These are phyloP conservation scores for Euphydryas editha DNA, from an alignment of 2,888 invertebrate species.

Conservation along the genomic window DNA sequence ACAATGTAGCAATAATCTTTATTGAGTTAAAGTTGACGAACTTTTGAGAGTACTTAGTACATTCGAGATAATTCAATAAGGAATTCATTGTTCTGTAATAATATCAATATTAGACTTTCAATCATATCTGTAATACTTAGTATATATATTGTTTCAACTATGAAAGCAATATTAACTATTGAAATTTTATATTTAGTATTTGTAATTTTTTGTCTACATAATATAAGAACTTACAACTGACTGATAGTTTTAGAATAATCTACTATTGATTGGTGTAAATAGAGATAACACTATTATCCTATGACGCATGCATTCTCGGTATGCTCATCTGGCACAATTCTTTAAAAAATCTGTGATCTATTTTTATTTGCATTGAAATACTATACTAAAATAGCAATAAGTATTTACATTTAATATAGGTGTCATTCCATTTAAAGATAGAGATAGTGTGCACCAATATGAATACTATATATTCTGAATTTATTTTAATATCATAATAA, in stretches of 20 bases:
- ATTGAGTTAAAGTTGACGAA: not conserved
- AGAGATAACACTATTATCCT: conserved; percentile 40
- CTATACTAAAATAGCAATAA: conserved; percentile 34
- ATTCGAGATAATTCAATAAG: not conserved
- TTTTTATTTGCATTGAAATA: conserved; percentile 47
- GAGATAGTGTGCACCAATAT: conserved; percentile 19
- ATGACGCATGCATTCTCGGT: conserved; percentile 49
- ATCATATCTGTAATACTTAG: not conserved
- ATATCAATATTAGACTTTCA: not conserved
- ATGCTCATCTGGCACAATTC: conserved; percentile 65
- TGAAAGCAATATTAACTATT: conserved; percentile 14
- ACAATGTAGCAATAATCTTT: too few relatives aligned
- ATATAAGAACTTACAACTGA: conserved; percentile 64
- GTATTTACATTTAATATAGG: conserved; percentile 20
- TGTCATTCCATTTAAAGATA: conserved; percentile 17
- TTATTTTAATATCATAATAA: conserved; percentile 1
- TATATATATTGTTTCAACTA: conserved; percentile 9
- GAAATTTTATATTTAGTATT: conserved; percentile 42
- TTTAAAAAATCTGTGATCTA: conserved; percentile 67
- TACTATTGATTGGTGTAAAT: conserved; percentile 60
- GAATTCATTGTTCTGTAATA: not conserved
- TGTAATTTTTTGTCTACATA: conserved; percentile 49
- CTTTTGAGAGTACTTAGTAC: not conserved
- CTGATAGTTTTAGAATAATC: conserved; percentile 75
- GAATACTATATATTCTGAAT: conserved; percentile 1